These are phyloP conservation scores for Quadroppia sp. DNA, from an alignment of 2,888 invertebrate species.

Conservation along the genomic window DNA sequence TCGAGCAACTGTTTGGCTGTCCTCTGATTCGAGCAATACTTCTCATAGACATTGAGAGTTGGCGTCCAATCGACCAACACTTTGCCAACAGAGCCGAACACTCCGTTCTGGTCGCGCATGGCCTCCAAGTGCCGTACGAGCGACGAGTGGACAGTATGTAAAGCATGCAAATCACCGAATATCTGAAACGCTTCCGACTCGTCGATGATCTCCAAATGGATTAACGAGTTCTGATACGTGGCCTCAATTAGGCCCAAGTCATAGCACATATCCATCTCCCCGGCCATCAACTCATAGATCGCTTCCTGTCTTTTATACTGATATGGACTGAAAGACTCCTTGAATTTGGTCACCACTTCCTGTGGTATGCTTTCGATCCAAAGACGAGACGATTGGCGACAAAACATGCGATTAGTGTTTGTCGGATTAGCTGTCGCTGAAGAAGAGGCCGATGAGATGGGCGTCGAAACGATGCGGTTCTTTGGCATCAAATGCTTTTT, in stretches of 20 bases:
- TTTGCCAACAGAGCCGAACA: constrained; percentile 25
- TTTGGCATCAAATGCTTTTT: neutral
- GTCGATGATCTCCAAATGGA: constrained; percentile 26
- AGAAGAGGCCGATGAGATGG: neutral
- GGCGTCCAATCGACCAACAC: constrained; percentile 27
- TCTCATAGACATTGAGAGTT: constrained; percentile 9
- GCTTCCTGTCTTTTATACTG: constrained; percentile 27
- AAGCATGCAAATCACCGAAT: constrained; percentile 35
- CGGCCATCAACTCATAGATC: constrained; percentile 14
- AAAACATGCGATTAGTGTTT: neutral
- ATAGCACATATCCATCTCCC: constrained; percentile 20
- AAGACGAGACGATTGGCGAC: constrained; percentile 8
- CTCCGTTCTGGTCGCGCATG: constrained; percentile 17
- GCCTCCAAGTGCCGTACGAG: neutral
- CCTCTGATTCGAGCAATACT: constrained; percentile 22
- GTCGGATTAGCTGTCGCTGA: neutral
- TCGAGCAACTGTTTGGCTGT: constrained; percentile 24
- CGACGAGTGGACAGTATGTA: constrained; percentile 16
- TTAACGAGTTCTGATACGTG: constrained; percentile 30
- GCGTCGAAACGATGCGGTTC: neutral
- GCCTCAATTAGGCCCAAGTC: constrained; percentile 32
- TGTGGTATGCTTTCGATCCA: constrained; percentile 34
- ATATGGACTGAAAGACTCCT: constrained; percentile 1
- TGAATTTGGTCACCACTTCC: neutral
- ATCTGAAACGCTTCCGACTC: constrained; percentile 29